A percentile compares a stretch with the other conserved stretches of the same genome.
phyloP scores from a whole-genome alignment of 2,888 invertebrate genomes.

The Nomada flava region DNA sequence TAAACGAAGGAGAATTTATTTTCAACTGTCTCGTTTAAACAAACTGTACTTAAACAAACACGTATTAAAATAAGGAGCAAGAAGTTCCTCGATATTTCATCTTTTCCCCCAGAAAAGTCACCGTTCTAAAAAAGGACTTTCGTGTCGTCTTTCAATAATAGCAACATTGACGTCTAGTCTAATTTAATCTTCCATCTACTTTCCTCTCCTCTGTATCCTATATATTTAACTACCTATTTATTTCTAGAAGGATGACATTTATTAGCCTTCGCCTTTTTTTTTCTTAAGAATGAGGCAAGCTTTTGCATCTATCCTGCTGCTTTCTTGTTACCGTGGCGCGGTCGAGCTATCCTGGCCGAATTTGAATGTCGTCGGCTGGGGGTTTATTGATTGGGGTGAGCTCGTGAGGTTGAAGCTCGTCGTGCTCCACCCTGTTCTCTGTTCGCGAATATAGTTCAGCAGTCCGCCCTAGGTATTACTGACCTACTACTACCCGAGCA shows the following conservation, averaged over 20 bases:
- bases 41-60: too few species aligned
- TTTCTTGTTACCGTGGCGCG: constrained; percentile 26
- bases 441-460: constrained; percentile 68
- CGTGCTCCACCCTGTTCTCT: constrained; percentile 65
- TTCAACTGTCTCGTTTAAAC: too few species aligned
- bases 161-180: neutral
- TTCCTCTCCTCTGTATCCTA: neutral
- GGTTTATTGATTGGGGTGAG: constrained; percentile 72
- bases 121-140: neutral
- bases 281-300: neutral
- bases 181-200: neutral
- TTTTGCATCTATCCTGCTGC: constrained; percentile 11
- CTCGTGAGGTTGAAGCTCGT: constrained; percentile 38
- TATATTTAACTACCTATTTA: neutral
- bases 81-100: neutral
- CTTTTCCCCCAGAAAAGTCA: neutral
- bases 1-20: too few species aligned
- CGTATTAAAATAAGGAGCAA: too few species aligned
- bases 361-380: constrained; percentile 68
- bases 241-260: too few species aligned
- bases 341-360: constrained; percentile 64
- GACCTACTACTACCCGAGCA: constrained; percentile 70
- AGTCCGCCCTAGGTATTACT: constrained; percentile 71
- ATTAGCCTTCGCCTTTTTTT: neutral
- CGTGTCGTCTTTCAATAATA: neutral